phyloP scores from a whole-genome alignment of 1,140 invertebrate species.

The Scaptomyza graminum region DNA sequence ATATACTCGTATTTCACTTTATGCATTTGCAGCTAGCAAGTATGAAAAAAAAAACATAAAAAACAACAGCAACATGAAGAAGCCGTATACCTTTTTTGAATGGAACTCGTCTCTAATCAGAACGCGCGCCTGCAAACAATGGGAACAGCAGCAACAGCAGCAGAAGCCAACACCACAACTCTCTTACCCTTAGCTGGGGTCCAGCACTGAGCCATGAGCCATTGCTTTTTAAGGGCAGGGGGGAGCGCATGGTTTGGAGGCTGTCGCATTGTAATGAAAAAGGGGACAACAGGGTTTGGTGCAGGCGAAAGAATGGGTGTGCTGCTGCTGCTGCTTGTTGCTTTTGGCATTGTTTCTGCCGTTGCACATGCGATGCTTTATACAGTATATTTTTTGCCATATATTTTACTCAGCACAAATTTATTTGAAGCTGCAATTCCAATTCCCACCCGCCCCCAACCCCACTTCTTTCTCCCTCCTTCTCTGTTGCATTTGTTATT shows the following conservation, averaged over 20 bases:
- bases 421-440: conserved; percentile 81
- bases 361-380: conserved; percentile 76
- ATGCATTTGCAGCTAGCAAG: conserved; percentile 38
- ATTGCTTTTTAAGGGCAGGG: background rate
- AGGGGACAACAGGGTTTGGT: background rate
- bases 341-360: conserved; percentile 77
- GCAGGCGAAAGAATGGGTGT: conserved; percentile 11
- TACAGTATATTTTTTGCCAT: conserved; percentile 62
- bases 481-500: conserved; percentile 65
- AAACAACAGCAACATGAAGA: conserved; percentile 16
- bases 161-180: conserved; percentile 9
- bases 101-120: conserved; percentile 71
- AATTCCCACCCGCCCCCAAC: conserved; percentile 43
- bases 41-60: conserved; percentile 17
- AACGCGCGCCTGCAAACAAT: conserved; percentile 80
- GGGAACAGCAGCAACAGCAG: conserved; percentile 33
- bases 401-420: conserved; percentile 77
- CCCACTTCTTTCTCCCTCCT: background rate
- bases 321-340: conserved; percentile 59
- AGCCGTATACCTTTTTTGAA: conserved; percentile 46
- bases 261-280: conserved; percentile 66
- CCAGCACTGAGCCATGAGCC: background rate
- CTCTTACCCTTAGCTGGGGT: background rate
- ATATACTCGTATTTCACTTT: conserved; percentile 20
- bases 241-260: conserved; percentile 9